Base-by-base conservation (phyloP, 2,797 vertebrate species). In the Danionella dracula region DNA sequence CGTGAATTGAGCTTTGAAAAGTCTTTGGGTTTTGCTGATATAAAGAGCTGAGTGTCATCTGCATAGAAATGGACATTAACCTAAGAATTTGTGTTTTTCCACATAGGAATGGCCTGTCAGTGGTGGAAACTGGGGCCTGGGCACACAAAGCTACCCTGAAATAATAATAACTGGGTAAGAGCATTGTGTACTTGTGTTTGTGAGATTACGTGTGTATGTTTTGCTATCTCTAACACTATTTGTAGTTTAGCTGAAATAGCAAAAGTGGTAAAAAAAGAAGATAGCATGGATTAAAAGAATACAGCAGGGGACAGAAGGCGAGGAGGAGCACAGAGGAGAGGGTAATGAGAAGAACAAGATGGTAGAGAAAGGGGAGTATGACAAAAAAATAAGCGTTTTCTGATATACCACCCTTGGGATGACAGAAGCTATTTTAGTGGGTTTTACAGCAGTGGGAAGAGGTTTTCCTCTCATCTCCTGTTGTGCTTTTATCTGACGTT, bases 141-240 rank as follows among this genome's bases (percentile, higher is more conserved):
- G 94, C 83, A 93, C 94, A 79, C 96, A 97, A 64, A 98, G 95
- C 87, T 99, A 98, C 85, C 91, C 96, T 76, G 96, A 99, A 90
- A 98, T 99, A 88, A 97, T 99, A 87, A 94, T 99, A 85, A 99
- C 96, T 58, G 96, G 96, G 96, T 99, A 90, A 92, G 73, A 63
- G 4, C 60, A 15, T 12, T 61, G 20, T 16, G 12, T 40, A 4
- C 44, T 21, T 41, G 35, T 64, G 45, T 6, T 7, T 40, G 31
- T 31, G 49, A 19, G 21, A 49, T 16, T 73, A 38, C 51, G 56
- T 64, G 9, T 13, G 23, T 68, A 32, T 38, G 8, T 13, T 73
- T 56, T 40, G 73, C 44, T 40, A 49, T n/a, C n/a, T 49, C 16
- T 8, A 16, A 44, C 49, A 72, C 56, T 12, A 20, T 59, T 53